Conservation (phyloP, 1,140 invertebrate species). For the Drosophila dunni region DNA sequence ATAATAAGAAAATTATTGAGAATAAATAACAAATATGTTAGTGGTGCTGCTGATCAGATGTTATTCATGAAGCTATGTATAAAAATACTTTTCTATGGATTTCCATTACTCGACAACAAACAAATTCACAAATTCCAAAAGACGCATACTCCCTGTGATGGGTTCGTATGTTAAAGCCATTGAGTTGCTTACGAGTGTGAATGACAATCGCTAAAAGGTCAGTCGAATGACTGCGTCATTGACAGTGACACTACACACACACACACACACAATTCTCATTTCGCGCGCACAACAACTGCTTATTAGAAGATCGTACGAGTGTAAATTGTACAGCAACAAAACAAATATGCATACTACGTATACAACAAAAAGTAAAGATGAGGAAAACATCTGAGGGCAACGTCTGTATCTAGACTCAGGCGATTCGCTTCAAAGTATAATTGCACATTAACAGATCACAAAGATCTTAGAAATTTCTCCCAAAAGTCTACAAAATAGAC, state of each 20-base stretch:
- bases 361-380: slow-evolving; percentile 1
- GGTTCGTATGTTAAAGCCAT: slow-evolving; percentile 53
- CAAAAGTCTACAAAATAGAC: slow-evolving; percentile 2
- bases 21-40: too few species aligned
- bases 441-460: slow-evolving; percentile 36
- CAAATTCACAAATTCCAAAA: slow-evolving; percentile 1
- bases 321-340: slow-evolving; percentile 60
- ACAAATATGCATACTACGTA: too few species aligned
- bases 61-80: too few species aligned
- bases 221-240: slow-evolving; percentile 63
- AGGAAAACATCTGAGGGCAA: slow-evolving; percentile 35
- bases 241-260: slow-evolving; percentile 68
- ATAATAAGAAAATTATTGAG: slow-evolving; percentile 32
- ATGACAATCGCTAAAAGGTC: slow-evolving; percentile 61
- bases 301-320: slow-evolving; percentile 76
- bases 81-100: too few species aligned
- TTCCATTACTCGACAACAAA: too few species aligned
- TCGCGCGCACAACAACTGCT: neutral
- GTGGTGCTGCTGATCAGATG: too few species aligned
- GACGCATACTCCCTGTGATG: slow-evolving; percentile 30
- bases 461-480: slow-evolving; percentile 6
- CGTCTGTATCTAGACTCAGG: slow-evolving; percentile 37
- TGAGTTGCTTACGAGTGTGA: slow-evolving; percentile 3
- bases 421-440: slow-evolving; percentile 37
- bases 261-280: slow-evolving; percentile 17